Percentiles rank a stretch among this genome's conserved stretches.
Conservation (phyloP, 2,113 vertebrate species). For the Protomyctophum bolini region DNA sequence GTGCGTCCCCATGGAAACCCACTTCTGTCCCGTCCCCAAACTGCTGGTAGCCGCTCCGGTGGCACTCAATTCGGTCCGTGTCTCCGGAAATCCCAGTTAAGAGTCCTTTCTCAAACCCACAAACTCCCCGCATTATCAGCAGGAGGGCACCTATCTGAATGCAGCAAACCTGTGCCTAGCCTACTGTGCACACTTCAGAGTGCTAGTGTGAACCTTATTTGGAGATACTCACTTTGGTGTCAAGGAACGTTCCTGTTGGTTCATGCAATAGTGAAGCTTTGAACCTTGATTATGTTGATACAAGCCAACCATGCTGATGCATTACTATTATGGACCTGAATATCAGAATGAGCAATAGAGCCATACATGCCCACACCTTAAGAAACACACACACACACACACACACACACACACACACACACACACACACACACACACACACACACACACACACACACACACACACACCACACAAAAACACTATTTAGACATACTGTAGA, state of each 20-base stretch:
- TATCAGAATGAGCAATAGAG: slow-evolving; percentile 68
- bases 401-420: slow-evolving; percentile 34
- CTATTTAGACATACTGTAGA: slow-evolving; percentile 11
- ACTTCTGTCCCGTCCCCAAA: slow-evolving; percentile 86
- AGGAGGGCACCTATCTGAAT: slow-evolving; percentile 56
- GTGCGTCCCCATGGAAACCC: slow-evolving; percentile 86
- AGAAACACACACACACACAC: slow-evolving; percentile 39
- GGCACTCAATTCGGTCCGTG: slow-evolving; percentile 90
- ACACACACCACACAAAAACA: neutral
- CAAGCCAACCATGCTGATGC: slow-evolving; percentile 69
- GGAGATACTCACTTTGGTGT: slow-evolving; percentile 33
- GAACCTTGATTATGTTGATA: slow-evolving; percentile 66
- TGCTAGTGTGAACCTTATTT: slow-evolving; percentile 54
- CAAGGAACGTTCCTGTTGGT: slow-evolving; percentile 49
- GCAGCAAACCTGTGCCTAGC: slow-evolving; percentile 80
- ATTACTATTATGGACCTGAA: slow-evolving; percentile 44
- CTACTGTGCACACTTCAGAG: slow-evolving; percentile 61
- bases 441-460: neutral
- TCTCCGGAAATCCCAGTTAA: slow-evolving; percentile 90
- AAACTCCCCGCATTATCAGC: slow-evolving; percentile 25
- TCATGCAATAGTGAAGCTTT: slow-evolving; percentile 70
- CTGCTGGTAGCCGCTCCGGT: slow-evolving; percentile 81
- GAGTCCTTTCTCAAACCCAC: slow-evolving; percentile 24
- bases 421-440: slow-evolving; percentile 15
- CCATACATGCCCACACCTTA: slow-evolving; percentile 77